Base-by-base conservation (phyloP, 2,888 invertebrate genomes). In the Agonopterix alstromeriana region DNA sequence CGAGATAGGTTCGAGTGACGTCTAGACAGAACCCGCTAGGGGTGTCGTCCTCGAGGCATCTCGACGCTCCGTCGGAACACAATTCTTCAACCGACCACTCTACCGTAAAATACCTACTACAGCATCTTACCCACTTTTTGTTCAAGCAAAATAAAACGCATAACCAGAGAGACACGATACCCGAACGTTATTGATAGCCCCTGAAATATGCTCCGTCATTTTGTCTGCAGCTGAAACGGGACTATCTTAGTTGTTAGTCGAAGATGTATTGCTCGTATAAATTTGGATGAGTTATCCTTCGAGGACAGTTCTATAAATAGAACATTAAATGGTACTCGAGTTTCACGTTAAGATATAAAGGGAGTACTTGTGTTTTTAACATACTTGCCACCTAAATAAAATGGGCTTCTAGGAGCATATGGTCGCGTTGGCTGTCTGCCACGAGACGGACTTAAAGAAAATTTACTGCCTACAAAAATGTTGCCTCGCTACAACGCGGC, bases 401-500 rank as follows among this genome's bases (percentile, higher is more conserved):
- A 73, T 67, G 59, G 64, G 61, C 69, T 72, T 78, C 69, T 65
- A 67, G 67, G 56, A 73, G 65, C 74, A 73, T 64, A 73, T 70
- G 70, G 70, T 61, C 62, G 61, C 58, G 70, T 77, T 82, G 82
- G 83, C 78, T 54, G 62, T 46, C 59, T 77, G 83, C 83, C 83
- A 83, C 63, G 60, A 42, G 70, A 65, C 63, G 60, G 74, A 71
- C 71, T 77, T 78, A 77, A 73, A 77, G 75, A 74, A 79, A 81
- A 82, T 84, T 80, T 82, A 82, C 72, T 69, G 70, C 67, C 70
- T 66, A 73, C 77, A 83, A 83, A 81, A 80, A 77, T 72, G 61
- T 73, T 58, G 70, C 61, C 57, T 65, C 57, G 59, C 65, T 63
- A 63, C 60, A 64, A 58, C 61, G 55, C 55, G 52, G 54, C 60